Evolutionary conservation across 1,140 invertebrate species (phyloP), one percentile per base, ranked within the genome.

Genomic region (Melanaphis sacchari): DNA sequence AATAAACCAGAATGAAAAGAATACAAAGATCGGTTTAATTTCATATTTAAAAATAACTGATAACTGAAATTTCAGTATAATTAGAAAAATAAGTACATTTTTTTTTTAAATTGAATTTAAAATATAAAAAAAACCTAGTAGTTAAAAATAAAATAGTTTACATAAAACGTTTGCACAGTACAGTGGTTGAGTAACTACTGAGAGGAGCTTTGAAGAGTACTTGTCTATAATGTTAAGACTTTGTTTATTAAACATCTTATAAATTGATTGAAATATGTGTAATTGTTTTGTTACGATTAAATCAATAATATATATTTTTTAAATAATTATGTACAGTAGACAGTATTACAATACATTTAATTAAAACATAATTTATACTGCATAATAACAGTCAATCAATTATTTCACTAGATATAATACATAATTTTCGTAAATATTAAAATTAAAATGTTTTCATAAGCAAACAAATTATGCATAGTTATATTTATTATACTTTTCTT

Each of bases 1-100:
- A 93, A 93, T 3, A 84, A 24, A 3, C 91, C 91, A 18, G 91
- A 93, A 54, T 93, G 76, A 85, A 93, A 93, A 43, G 91, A 93
- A 52, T 93, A 93, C 54, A 85, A 52, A 40, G 46, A 54, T 40
- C 91, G 81, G 38, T 84, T 84, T 5, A 46, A 82, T 93, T 93
- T 84, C 91, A 93, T 93, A 6, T 85, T 93, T 54, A 26, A 40
- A 43, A 82, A 85, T 85, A 76, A 66, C 6, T 90, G 41, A 31
- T 18, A 76, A n/a, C 15, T 76, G 11, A 90, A 66, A 66, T 8
- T 31, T 0, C 22, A n/a, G 31, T n/a, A 41, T 41, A 90, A 41
- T 66, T 66, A 59, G 1, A 40, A 49, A 9, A 49, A 36, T 1
- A 88, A 52, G n/a, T 21, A 66, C 26, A 66, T 40, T 59, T 59